Evolutionary conservation across 2,797 vertebrate genomes (phyloP).

Genomic region (Poeciliopsis paucimaculata): DNA sequence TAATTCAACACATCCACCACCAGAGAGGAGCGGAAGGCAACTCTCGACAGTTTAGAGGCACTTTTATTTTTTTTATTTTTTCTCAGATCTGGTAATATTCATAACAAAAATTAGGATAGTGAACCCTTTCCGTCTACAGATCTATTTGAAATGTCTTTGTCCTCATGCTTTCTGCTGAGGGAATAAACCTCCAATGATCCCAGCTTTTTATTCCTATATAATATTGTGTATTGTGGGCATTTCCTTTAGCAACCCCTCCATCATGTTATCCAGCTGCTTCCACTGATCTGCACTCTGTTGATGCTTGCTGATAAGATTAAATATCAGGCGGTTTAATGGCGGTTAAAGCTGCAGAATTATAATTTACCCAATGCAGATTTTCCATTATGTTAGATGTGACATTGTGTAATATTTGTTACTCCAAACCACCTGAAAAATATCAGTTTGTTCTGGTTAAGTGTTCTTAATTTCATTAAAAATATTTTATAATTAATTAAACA

Average conservation of each 20-base stretch:
- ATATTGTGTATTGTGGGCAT: not conserved
- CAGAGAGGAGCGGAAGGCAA: slow-evolving; percentile 32
- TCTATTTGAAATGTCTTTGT: not conserved
- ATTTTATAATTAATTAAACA: too few relatives aligned
- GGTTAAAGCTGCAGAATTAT: slow-evolving; percentile 11
- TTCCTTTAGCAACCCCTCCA: too few relatives aligned
- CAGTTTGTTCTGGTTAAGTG: too few relatives aligned
- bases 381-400: not conserved
- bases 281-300: slow-evolving; percentile 20
- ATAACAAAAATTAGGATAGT: not conserved
- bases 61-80: not conserved
- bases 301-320: slow-evolving; percentile 29
- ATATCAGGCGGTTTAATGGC: too few relatives aligned
- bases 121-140: not conserved
- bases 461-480: too few relatives aligned
- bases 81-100: not conserved
- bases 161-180: not conserved
- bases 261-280: slow-evolving; percentile 5
- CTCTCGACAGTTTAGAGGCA: not conserved
- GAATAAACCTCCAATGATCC: not conserved
- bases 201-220: not conserved
- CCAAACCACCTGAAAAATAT: too few relatives aligned
- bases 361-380: not conserved
- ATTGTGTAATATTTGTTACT: not conserved
- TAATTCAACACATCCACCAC: slow-evolving; percentile 1